Percentiles rank a stretch among this genome's conserved stretches.
Evolutionary conservation across 2,797 vertebrate genomes (phyloP).

Genomic region (Sebastolobus altivelis): DNA sequence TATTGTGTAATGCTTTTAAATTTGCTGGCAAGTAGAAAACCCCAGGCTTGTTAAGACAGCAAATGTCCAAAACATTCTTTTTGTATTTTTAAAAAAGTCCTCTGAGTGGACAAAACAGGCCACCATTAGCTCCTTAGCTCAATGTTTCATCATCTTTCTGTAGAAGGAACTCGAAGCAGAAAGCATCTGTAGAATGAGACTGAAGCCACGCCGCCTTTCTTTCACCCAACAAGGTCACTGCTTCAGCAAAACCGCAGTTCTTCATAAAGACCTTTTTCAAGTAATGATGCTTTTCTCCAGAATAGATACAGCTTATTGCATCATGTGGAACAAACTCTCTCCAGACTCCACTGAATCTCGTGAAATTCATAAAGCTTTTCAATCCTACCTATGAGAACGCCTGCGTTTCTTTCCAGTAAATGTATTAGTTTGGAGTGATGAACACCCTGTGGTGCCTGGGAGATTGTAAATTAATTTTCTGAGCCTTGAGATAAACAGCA

Average conservation of each 20-base stretch:
- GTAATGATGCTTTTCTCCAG: not conserved
- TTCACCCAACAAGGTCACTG: not conserved
- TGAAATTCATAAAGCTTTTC: constrained; percentile 10
- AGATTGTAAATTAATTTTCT: constrained; percentile 55
- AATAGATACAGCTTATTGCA: not conserved
- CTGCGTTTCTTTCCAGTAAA: constrained; percentile 8
- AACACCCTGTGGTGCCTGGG: constrained; percentile 23
- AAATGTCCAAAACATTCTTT: not conserved
- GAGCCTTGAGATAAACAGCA: constrained; percentile 40
- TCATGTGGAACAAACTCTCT: constrained; percentile 2
- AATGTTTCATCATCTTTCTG: not conserved
- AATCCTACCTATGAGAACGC: not conserved
- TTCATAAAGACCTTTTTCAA: constrained; percentile 14
- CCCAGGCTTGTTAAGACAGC: not conserved
- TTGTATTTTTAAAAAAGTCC: not conserved
- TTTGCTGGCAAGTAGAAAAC: not conserved
- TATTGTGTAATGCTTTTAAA: not conserved
- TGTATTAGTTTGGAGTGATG: constrained; percentile 47
- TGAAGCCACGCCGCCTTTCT: not conserved
- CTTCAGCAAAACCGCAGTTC: not conserved
- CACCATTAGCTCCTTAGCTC: constrained; percentile 8
- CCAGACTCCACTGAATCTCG: not conserved
- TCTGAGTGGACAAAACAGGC: not conserved
- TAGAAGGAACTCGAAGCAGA: not conserved
- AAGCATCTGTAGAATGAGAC: constrained; percentile 12